Conservation (phyloP, 2,797 vertebrate genomes). For the Pyrrhura leucotis region DNA sequence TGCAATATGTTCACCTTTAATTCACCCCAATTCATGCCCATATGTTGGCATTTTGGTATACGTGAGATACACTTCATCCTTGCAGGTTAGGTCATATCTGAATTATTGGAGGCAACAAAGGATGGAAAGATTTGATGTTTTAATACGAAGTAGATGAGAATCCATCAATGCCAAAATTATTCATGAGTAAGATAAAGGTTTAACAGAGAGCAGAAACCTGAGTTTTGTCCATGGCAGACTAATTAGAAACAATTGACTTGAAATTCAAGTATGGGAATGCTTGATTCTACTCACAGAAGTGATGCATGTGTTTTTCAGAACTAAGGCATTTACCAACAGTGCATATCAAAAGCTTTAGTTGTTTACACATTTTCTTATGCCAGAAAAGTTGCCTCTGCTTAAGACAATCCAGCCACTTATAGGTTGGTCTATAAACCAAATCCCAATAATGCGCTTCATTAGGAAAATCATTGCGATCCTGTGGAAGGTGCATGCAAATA, state of each 20-base stretch:
- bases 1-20: not conserved
- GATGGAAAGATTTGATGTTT: not conserved
- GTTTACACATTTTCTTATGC: not conserved
- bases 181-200: not conserved
- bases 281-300: not conserved
- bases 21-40: not conserved
- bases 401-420: not conserved
- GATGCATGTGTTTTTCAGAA: rapidly evolving
- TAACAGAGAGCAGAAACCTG: not conserved
- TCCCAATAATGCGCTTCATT: not conserved
- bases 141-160: not conserved
- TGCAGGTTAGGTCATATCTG: not conserved
- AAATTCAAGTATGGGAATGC: not conserved
- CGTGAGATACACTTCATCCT: not conserved
- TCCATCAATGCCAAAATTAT: not conserved
- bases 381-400: not conserved
- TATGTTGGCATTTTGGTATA: not conserved
- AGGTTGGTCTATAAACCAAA: not conserved
- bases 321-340: not conserved
- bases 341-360: not conserved
- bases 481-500: not conserved
- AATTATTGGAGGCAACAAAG: not conserved
- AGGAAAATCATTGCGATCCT: not conserved
- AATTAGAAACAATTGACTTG: not conserved
- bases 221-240: not conserved